phyloP scores from a whole-genome alignment of 2,797 vertebrate genomes.

The Pelobates cultripes region DNA sequence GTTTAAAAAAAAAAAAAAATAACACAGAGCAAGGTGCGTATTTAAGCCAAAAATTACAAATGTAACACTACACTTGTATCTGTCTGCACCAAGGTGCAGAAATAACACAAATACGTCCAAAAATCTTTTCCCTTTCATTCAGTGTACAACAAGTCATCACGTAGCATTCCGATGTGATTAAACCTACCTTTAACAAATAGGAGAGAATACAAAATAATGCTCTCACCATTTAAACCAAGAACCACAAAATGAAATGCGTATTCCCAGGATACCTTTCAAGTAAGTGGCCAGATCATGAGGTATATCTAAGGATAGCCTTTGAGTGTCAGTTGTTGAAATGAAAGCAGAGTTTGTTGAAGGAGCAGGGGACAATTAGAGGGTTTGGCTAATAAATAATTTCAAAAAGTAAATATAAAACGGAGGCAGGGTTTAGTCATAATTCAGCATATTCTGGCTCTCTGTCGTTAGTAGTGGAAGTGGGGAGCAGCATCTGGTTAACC shows the following conservation, averaged over 20 bases:
- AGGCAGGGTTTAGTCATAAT: background rate
- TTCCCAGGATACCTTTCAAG: constrained; percentile 17
- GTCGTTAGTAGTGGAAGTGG: too few relatives aligned
- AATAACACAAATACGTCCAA: constrained; percentile 47
- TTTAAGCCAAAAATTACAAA: constrained; percentile 49
- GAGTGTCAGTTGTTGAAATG: constrained; percentile 9
- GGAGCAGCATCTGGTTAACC: too few relatives aligned
- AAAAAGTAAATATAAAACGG: background rate
- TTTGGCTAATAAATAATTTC: background rate
- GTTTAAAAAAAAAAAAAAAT: constrained; percentile 16
- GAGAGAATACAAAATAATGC: constrained; percentile 33
- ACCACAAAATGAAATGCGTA: constrained; percentile 21
- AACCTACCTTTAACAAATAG: constrained; percentile 24
- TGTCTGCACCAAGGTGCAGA: constrained; percentile 47
- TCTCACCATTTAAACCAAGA: background rate
- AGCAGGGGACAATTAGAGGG: background rate
- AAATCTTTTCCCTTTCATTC: constrained; percentile 28
- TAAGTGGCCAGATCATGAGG: constrained; percentile 5
- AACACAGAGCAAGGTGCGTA: too few relatives aligned
- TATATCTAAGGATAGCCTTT: constrained; percentile 18
- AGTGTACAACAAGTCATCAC: constrained; percentile 37
- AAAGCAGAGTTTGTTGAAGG: constrained; percentile 4
- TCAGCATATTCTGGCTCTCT: too few relatives aligned
- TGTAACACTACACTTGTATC: constrained; percentile 50
- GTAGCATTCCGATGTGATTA: constrained; percentile 45